Percentiles rank a stretch among this genome's conserved stretches.
Evolutionary conservation across 1,140 invertebrate species (phyloP).

Genomic region (Pseudomyrmex gracilis): DNA sequence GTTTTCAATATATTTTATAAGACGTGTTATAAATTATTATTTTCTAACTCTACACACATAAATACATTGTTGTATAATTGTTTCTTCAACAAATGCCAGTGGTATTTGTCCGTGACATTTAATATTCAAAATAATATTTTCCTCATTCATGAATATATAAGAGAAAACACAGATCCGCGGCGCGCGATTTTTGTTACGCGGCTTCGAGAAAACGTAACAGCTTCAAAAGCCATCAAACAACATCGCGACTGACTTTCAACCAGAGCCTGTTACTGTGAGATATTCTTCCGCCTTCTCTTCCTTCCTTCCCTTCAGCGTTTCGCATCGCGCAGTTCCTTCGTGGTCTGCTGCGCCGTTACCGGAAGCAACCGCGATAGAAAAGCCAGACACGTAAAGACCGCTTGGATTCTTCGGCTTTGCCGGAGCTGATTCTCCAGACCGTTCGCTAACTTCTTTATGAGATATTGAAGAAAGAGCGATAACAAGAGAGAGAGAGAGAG

Average conservation of each 20-base stretch:
- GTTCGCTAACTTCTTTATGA: conserved; percentile 37
- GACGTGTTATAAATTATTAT: too few relatives aligned
- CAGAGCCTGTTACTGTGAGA: conserved; percentile 9
- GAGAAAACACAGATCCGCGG: too few relatives aligned
- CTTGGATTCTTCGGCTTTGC: conserved; percentile 34
- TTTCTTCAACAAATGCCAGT: too few relatives aligned
- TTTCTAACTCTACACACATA: too few relatives aligned
- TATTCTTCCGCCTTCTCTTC: conserved; percentile 26
- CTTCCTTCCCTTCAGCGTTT: conserved; percentile 19
- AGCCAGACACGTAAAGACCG: conserved; percentile 39
- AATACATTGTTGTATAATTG: too few relatives aligned
- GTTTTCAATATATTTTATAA: too few relatives aligned
- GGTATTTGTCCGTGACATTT: too few relatives aligned
- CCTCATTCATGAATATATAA: too few relatives aligned
- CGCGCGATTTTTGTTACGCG: not conserved
- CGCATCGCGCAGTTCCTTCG: conserved; percentile 40
- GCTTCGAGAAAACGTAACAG: not conserved
- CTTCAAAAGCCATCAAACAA: conserved; percentile 11
- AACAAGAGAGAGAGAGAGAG: not conserved
- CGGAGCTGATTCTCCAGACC: conserved; percentile 28
- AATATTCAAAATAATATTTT: too few relatives aligned
- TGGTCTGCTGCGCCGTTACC: conserved; percentile 49
- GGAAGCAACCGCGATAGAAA: conserved; percentile 50
- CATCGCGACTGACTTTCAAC: conserved; percentile 12
- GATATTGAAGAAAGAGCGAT: conserved; percentile 4